Evolutionary conservation across 2,797 vertebrate species (phyloP).

Genomic region (Lagothrix lagotricha): DNA sequence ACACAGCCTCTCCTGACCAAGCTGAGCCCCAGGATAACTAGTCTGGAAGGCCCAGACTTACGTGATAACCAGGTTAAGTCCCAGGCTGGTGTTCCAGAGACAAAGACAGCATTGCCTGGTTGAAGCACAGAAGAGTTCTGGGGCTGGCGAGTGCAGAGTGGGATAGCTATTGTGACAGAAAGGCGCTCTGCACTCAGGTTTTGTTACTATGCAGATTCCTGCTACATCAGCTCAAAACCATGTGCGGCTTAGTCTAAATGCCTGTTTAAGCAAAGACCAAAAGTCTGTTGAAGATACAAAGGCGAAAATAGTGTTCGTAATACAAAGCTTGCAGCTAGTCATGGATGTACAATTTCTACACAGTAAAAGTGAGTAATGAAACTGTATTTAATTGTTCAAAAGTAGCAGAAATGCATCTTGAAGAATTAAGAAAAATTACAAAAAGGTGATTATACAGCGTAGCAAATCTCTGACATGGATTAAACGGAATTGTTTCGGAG

Average conservation of each 20-base stretch:
- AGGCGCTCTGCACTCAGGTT: background rate
- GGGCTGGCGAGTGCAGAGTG: accelerated
- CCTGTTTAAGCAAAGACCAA: slow-evolving; percentile 56
- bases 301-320: background rate
- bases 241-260: background rate
- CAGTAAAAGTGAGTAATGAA: background rate
- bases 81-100: background rate
- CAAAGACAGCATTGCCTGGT: background rate
- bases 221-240: slow-evolving; percentile 34
- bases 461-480: slow-evolving; percentile 30
- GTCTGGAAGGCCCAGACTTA: background rate
- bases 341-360: slow-evolving; percentile 7
- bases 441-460: background rate
- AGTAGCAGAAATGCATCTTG: slow-evolving; percentile 41
- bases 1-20: background rate
- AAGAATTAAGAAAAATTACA: background rate
- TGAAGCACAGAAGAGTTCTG: background rate
- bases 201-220: background rate
- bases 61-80: background rate
- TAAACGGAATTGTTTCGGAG: background rate
- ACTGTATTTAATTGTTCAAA: slow-evolving; percentile 27
- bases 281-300: slow-evolving; percentile 38
- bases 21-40: background rate
- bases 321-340: slow-evolving; percentile 25
- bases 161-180: background rate